Percentiles rank a stretch among this genome's conserved stretches.
These are phyloP conservation scores for Potamarius usumacintae DNA, from an alignment of 2,113 vertebrate genomes.

Conservation along the genomic window DNA sequence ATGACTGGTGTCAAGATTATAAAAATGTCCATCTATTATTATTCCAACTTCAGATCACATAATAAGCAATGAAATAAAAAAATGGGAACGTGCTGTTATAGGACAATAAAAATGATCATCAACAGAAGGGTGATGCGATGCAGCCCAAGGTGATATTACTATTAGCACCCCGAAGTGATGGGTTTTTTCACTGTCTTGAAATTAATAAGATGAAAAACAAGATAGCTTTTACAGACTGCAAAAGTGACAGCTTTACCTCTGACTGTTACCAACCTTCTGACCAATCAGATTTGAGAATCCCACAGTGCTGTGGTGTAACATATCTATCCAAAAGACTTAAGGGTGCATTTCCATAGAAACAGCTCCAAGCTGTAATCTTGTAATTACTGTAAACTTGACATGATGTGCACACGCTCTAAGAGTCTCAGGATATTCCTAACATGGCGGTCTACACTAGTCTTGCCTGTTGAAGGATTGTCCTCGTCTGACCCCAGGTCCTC, in stretches of 20 bases:
- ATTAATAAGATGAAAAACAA: not conserved
- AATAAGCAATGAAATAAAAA: not conserved
- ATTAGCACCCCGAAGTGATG: not conserved
- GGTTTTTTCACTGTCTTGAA: not conserved
- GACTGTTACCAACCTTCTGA: not conserved
- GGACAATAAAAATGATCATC: not conserved
- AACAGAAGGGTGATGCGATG: not conserved
- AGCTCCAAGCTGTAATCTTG: not conserved
- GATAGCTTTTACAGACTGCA: not conserved
- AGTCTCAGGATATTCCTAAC: not conserved
- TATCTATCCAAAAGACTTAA: not conserved
- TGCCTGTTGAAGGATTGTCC: conserved; percentile 69
- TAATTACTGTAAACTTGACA: not conserved
- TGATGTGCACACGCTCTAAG: not conserved
- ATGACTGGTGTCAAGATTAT: not conserved
- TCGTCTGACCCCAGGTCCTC: conserved; percentile 70
- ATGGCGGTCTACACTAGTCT: not conserved
- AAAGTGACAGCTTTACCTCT: not conserved
- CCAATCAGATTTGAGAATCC: not conserved
- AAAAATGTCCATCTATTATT: not conserved
- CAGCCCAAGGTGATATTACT: not conserved
- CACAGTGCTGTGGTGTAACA: not conserved
- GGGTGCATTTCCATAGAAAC: not conserved
- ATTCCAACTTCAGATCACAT: not conserved
- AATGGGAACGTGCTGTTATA: not conserved